These are phyloP conservation scores for Sceloporus undulatus DNA, from an alignment of 2,113 vertebrate species.

Conservation along the genomic window DNA sequence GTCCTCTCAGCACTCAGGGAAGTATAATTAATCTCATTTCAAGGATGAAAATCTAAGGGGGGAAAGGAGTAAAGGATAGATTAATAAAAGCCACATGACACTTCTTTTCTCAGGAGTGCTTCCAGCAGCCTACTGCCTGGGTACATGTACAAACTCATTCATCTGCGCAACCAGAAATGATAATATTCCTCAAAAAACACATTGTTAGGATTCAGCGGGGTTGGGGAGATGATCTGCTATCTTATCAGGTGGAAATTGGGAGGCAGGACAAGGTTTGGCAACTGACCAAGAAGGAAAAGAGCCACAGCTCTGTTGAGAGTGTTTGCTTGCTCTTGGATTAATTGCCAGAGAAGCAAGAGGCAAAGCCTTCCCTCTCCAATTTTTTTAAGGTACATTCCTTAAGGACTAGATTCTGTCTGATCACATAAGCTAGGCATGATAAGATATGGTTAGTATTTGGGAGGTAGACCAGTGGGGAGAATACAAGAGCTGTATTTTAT, in stretches of 20 bases:
- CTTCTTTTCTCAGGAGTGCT: background rate
- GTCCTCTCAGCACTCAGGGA: background rate
- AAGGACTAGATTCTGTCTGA: too few species aligned
- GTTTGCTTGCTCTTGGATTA: background rate
- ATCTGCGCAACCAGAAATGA: constrained; percentile 10
- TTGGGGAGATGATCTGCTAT: background rate
- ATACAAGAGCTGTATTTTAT: too few species aligned
- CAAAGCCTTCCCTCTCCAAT: background rate
- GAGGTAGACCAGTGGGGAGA: too few species aligned
- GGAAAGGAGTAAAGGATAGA: constrained; percentile 2
- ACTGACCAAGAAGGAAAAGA: background rate
- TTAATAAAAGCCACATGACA: constrained; percentile 26
- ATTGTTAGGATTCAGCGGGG: too few species aligned
- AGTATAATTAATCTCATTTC: constrained; percentile 33
- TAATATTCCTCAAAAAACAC: background rate
- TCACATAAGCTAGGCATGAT: too few species aligned
- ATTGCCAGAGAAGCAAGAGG: background rate
- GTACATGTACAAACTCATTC: constrained; percentile 2
- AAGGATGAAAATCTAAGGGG: background rate
- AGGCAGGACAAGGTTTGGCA: background rate
- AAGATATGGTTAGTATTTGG: too few species aligned
- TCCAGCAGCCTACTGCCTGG: constrained; percentile 10
- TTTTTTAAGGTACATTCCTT: background rate
- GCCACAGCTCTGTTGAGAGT: background rate
- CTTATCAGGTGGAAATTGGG: too few species aligned